Base-by-base conservation (phyloP, 2,113 vertebrate genomes). In the Chaenogobius annularis region DNA sequence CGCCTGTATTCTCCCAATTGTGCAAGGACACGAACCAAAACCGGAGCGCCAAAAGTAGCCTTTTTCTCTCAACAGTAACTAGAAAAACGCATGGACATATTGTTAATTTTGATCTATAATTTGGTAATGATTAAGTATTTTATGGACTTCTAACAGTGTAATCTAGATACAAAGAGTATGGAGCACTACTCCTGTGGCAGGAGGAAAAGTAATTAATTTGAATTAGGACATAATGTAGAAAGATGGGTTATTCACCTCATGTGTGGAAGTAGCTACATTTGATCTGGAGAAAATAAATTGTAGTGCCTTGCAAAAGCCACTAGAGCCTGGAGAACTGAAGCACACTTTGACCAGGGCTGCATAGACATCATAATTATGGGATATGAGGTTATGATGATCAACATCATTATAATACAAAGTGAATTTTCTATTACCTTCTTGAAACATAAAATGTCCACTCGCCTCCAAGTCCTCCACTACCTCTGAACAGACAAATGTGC, bases 11-110 rank as follows among this genome's bases (percentile, higher is more conserved):
- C 0, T 0, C 7, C 14, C 59, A 75, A 70, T n/a, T 72, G 40
- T 66, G 64, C 8, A 0, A 15, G 20, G 23, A 82, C 72, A 0
- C 7, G 17, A 20, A 93, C 85, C 23, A 70, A 20, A n/a, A 91
- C 69, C 3, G 7, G 37, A 80, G 7, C 77, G 44, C 90, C 89
- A 4, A 88, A 91, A 10, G 6, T n/a, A 74, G 70, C 43, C 55
- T 71, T 66, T 44, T n/a, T 80, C 72, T 7, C 73, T 88, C 72
- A 92, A 48, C 31, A 81, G 71, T 74, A 93, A 80, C 91, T 88
- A 83, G 69, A 81, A 69, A 40, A 10, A 43, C 79, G 85, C 20
- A 6, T 56, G 46, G 43, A 69, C 71, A 72, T 14, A 35, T 12
- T n/a, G 31, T 40, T 35, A 35, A 31, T 26, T 17, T 61, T 61